Base-by-base conservation (phyloP, 2,888 invertebrate genomes). In the Prosopocoilus inquinatus region DNA sequence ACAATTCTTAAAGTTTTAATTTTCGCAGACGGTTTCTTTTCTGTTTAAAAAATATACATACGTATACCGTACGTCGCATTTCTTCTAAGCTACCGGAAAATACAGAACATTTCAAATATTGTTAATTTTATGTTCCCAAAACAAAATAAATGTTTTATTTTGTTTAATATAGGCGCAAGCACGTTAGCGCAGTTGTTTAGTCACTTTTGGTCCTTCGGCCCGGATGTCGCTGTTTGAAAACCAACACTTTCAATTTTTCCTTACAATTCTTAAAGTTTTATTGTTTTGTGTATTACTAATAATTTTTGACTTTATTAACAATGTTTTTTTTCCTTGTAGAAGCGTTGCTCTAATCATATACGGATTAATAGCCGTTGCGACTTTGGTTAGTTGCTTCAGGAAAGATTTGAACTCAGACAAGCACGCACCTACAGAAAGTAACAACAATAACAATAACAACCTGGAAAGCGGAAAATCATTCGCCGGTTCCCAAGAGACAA, bases 301-400 rank as follows among this genome's bases (percentile, higher is more conserved):
- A 3, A 11, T 36, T 38, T 2, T 12, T 38, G 7, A 38, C 11
- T 38, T 38, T 12, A 38, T 38, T 38, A 12, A 38, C 11, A 38
- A 38, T 38, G 35, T 9, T 34, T 9, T 11, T 50, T 4, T 50
- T 33, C 9, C 8, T 62, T 62, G 32, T 77, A 86, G 87, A 59
- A 78, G 82, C 2, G 79, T 81, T 43, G 76, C 77, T 53, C 64
- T 80, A 3, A 64, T 78, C 8, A 79, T 84, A 11, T 61, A 80
- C 0, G 66, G 83, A 7, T 72, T 88, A 65, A 84, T 86, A 78
- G 70, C 86, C 49, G 72, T 80, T 50, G 82, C 85, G 1, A 86
- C 88, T 0, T 69, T 85, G 36, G 87, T 86, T 72, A 88, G 90
- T 65, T 80, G 81, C 35, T 77, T 80, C 58, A 71, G 83, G 50